Evolutionary conservation across 1,140 invertebrate genomes (phyloP), one percentile per base, ranked within the genome.

Genomic region (Chelonus insularis): DNA sequence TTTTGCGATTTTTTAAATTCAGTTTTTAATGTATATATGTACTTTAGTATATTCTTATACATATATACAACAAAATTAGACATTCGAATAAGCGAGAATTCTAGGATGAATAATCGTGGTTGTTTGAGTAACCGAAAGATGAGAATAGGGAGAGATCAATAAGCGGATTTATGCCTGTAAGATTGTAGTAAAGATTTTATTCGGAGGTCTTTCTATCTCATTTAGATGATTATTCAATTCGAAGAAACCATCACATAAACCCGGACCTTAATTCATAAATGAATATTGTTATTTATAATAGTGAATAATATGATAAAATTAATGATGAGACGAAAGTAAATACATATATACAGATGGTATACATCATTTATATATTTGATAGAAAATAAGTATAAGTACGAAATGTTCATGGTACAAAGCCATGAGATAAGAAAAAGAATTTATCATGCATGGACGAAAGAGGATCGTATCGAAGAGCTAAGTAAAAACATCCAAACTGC

Each of bases 401-500:
- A 16, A 16, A 16, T 32, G 48, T 11, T 14, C 4, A 23, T n/a
- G 11, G 12, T 11, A 23, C 16, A 45, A 45, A 45, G 34, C 7
- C 3, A 29, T 7, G 48, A 36, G 12, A 51, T 11, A 51, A 51
- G 29, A 34, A 51, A 16, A 14, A 32, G 48, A 51, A 51, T 51
- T 51, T 9, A 14, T 25, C 37, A 47, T 57, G 39, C 55, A 36
- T 29, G 55, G 43, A 36, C 32, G 55, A 57, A 21, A 12, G 25
- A 21, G 11, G 48, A 29, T 1, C 12, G 12, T 8, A 51, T 7
- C 14, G 20, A n/a, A 8, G 25, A 14, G 32, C 18, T 56, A 21
- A 34, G 62, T 62, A 74, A 72, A 74, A 74, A 74, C 71, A 47
- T 63, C 45, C 57, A 56, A 64, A 69, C 57, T 60, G 62, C 60